Conservation (phyloP, 2,113 vertebrate genomes). For the Fukomys damarensis region DNA sequence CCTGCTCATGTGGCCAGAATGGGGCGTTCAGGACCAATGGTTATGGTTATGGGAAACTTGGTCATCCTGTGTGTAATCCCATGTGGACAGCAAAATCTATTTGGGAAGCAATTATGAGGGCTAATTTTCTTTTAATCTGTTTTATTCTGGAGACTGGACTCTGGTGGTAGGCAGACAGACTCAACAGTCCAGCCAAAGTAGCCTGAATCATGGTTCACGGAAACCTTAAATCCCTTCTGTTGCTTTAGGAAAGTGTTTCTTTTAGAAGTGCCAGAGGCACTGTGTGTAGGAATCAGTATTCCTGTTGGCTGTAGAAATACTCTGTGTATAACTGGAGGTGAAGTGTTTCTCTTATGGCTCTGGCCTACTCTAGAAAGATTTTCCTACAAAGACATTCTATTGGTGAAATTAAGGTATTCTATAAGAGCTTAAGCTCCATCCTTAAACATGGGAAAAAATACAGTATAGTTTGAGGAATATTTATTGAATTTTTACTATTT, state of each 20-base stretch:
- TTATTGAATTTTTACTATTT: slow-evolving; percentile 10
- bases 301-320: background rate
- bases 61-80: slow-evolving; percentile 2
- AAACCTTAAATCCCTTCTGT: slow-evolving; percentile 48
- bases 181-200: background rate
- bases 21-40: slow-evolving; percentile 21
- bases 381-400: background rate
- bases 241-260: slow-evolving; percentile 56
- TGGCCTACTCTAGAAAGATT: background rate
- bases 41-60: slow-evolving; percentile 51
- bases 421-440: background rate
- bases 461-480: background rate
- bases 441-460: background rate
- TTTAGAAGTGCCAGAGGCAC: slow-evolving; percentile 18
- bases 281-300: background rate
- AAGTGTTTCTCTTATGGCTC: background rate
- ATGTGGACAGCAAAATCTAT: slow-evolving; percentile 15
- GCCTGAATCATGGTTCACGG: slow-evolving; percentile 11
- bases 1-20: slow-evolving; percentile 31
- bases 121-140: slow-evolving; percentile 60
- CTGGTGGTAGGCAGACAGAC: background rate
- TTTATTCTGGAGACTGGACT: background rate
- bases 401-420: background rate
- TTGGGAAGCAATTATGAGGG: slow-evolving; percentile 50
- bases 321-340: background rate